Conservation (phyloP, 2,797 vertebrate species). For the Calcarius lapponicus region DNA sequence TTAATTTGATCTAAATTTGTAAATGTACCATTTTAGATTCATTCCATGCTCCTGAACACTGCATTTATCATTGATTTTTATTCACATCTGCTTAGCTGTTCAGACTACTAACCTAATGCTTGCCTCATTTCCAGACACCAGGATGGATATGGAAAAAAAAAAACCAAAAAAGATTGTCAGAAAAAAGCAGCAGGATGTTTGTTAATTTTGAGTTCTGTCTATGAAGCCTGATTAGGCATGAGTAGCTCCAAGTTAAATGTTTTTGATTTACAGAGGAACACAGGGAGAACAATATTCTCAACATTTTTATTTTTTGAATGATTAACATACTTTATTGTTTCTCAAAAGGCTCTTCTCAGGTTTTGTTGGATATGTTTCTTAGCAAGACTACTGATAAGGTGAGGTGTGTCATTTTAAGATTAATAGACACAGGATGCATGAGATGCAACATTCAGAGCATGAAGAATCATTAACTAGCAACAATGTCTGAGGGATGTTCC, state of each 20-base stretch:
- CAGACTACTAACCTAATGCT: slow-evolving; percentile 26
- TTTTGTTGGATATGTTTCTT: not conserved
- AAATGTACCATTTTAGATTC: slow-evolving; percentile 23
- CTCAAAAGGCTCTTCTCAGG: not conserved
- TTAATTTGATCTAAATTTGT: slow-evolving; percentile 48
- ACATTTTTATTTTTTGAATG: not conserved
- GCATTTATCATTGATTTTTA: slow-evolving; percentile 56
- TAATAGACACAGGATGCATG: slow-evolving; percentile 57
- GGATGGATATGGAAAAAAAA: not conserved
- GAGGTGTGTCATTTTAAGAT: slow-evolving; percentile 66
- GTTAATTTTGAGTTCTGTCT: not conserved
- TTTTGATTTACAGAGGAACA: not conserved
- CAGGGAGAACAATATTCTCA: not conserved
- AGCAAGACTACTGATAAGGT: not conserved
- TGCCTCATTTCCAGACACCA: not conserved
- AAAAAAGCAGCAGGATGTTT: not conserved
- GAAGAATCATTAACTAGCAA: slow-evolving; percentile 72
- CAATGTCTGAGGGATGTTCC: slow-evolving; percentile 51
- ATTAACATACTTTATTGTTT: not conserved
- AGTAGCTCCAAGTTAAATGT: slow-evolving; percentile 23
- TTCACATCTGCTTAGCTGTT: slow-evolving; percentile 60
- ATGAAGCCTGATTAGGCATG: not conserved
- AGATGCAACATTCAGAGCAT: slow-evolving; percentile 66
- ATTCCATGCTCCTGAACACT: slow-evolving; percentile 14
- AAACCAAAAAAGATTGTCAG: not conserved